Conservation (phyloP, 1,140 invertebrate species). For the Potamilus streckersoni region DNA sequence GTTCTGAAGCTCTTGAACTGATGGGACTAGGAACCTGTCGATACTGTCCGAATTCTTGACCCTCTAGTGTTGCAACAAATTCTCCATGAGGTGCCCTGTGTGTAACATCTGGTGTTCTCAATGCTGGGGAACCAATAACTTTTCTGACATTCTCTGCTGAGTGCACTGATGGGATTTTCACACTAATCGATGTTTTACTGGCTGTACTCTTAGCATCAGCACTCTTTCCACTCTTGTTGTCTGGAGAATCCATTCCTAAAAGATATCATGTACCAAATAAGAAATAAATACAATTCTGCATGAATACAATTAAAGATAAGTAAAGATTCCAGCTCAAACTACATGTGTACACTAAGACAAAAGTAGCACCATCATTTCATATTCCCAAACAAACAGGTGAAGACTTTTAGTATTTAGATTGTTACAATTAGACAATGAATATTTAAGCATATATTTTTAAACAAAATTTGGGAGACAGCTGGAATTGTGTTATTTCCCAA, state of each 20-base stretch:
- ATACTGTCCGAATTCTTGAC: constrained; percentile 38
- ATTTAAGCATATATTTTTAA: no score
- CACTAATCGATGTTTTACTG: constrained; percentile 59
- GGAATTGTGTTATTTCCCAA: no score
- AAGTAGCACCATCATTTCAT: no score
- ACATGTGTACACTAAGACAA: no score
- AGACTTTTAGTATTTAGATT: no score
- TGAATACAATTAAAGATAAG: no score
- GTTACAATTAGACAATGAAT: no score
- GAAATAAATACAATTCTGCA: no score
- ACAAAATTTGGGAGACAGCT: no score
- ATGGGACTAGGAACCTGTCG: constrained; percentile 41
- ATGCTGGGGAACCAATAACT: constrained; percentile 19
- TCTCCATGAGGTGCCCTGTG: constrained; percentile 19
- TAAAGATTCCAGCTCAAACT: no score
- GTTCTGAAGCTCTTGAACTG: constrained; percentile 25
- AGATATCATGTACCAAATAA: no score
- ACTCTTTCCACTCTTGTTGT: constrained; percentile 31
- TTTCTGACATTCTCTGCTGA: constrained; percentile 31
- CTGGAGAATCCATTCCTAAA: constrained; percentile 23
- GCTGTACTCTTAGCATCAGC: constrained; percentile 41
- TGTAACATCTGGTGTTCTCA: constrained; percentile 18
- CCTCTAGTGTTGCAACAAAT: constrained; percentile 29
- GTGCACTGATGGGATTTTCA: constrained; percentile 53
- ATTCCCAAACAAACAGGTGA: no score